phyloP scores from a whole-genome alignment of 2,113 vertebrate species.

The Paradoxurus hermaphroditus region DNA sequence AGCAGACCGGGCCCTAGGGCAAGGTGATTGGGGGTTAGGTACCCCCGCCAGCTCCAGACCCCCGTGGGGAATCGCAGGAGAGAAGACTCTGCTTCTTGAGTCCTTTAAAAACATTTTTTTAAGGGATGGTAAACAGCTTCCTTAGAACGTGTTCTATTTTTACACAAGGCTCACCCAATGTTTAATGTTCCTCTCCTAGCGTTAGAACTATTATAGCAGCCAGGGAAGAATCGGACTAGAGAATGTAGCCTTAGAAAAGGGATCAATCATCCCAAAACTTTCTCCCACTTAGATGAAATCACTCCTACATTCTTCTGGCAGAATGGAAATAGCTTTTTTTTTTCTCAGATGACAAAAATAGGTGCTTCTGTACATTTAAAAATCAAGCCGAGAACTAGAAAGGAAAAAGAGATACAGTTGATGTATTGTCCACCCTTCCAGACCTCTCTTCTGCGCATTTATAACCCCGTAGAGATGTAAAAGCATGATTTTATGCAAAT shows the following conservation, averaged over 20 bases:
- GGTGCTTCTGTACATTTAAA: background rate
- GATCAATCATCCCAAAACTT: background rate
- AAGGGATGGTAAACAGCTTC: slow-evolving; percentile 28
- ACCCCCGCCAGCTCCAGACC: background rate
- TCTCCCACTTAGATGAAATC: background rate
- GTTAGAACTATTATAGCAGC: background rate
- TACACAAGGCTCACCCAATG: slow-evolving; percentile 23
- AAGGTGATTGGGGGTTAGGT: slow-evolving; percentile 20
- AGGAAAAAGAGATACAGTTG: background rate
- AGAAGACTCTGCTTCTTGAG: background rate
- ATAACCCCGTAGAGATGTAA: background rate
- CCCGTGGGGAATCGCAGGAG: background rate
- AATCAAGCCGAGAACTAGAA: background rate
- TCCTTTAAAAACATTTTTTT: background rate
- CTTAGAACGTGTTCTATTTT: slow-evolving; percentile 59
- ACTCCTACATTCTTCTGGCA: background rate
- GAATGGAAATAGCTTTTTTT: background rate
- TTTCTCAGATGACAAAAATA: slow-evolving; percentile 34
- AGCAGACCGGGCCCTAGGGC: background rate
- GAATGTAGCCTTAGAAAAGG: slow-evolving; percentile 8
- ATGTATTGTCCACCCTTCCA: background rate
- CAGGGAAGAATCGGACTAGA: background rate
- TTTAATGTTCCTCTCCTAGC: background rate
- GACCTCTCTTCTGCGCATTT: background rate
- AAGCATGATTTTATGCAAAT: background rate